These are phyloP conservation scores for Griposia aprilina DNA, from an alignment of 2,888 invertebrate genomes.

Conservation along the genomic window DNA sequence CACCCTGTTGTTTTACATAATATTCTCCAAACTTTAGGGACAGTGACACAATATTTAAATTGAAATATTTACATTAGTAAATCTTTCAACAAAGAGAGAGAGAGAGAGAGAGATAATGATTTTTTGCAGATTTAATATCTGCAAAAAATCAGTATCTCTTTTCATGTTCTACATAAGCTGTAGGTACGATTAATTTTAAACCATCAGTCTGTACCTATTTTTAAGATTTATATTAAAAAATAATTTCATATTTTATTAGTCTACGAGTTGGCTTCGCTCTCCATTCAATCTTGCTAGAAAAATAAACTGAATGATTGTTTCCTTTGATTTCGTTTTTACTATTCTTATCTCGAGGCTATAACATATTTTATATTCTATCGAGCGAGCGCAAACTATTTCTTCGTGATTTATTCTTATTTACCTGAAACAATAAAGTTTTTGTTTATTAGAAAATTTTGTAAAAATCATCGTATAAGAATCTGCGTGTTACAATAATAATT, in stretches of 20 bases:
- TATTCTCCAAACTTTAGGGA: not conserved
- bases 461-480: not conserved
- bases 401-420: conserved; percentile 13
- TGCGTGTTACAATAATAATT: conserved; percentile 16
- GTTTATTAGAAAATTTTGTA: not conserved
- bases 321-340: not conserved
- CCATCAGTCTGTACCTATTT: not conserved
- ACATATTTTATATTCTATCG: conserved; percentile 7
- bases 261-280: not conserved
- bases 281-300: conserved; percentile 21
- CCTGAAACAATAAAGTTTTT: not conserved
- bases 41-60: not conserved
- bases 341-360: conserved; percentile 15
- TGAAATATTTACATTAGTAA: not conserved
- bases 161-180: not conserved
- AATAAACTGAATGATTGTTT: conserved; percentile 19
- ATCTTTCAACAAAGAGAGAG: no score
- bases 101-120: no score
- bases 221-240: not conserved
- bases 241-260: conserved; percentile 9
- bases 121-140: no score
- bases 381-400: not conserved
- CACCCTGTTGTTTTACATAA: conserved; percentile 6
- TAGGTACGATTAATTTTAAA: not conserved
- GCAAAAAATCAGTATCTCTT: not conserved